Evolutionary conservation across 2,888 invertebrate genomes (phyloP), one percentile per base, ranked within the genome.

Genomic region (Aphelenchoides bicaudatus): DNA sequence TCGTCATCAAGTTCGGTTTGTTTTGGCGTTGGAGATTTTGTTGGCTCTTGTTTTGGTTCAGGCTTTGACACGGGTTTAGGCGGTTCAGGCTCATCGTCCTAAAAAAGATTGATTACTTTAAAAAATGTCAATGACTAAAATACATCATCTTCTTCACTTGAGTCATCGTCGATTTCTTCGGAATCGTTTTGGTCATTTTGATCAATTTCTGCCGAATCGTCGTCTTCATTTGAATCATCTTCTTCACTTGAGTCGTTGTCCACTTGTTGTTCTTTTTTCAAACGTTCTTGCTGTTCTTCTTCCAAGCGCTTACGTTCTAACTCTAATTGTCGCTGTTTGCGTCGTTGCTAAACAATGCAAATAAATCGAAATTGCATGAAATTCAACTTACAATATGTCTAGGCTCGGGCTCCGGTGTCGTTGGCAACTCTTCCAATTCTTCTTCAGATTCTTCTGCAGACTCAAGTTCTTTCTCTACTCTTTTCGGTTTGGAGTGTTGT

Each of bases 101-200:
- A n/a, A n/a, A n/a, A n/a, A n/a, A n/a, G n/a, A n/a, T n/a, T n/a
- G n/a, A n/a, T n/a, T n/a, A n/a, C n/a, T n/a, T n/a, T n/a, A n/a
- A n/a, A n/a, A n/a, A n/a, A n/a, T n/a, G n/a, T n/a, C n/a, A n/a
- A n/a, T n/a, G n/a, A n/a, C n/a, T n/a, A n/a, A n/a, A n/a, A n/a
- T n/a, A n/a, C n/a, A n/a, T 67, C 65, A 28, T 63, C 62, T 10
- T 70, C 63, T 1, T 38, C 43, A 21, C 37, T 52, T 13, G 38
- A 38, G n/a, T 59, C 55, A 10, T 59, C 28, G n/a, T 25, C 48
- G 10, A 57, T 48, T 5, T 51, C 56, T 8, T 53, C 61, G 10
- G 59, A 49, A 27, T 65, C 55, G 13, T 60, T 54, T 6, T 56
- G 53, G 3, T 65, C 60, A 5, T n/a, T n/a, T n/a, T n/a, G n/a